Evolutionary conservation across 2,113 vertebrate species (phyloP).

Genomic region (Cygnus buccinator): DNA sequence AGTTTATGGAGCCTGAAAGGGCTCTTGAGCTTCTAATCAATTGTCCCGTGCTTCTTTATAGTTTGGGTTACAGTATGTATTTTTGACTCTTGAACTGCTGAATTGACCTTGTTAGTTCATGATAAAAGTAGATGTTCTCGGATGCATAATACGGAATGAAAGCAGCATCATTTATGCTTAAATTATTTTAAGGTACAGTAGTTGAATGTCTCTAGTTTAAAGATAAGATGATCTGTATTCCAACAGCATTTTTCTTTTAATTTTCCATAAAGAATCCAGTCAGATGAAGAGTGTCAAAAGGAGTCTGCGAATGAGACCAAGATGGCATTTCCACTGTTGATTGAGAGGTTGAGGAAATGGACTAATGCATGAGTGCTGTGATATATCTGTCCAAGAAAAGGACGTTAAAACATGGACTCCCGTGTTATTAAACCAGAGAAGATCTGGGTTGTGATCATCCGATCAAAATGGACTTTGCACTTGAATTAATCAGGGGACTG

Average conservation of each 20-base stretch:
- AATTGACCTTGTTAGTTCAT: background rate
- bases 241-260: constrained; percentile 89
- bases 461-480: constrained; percentile 71
- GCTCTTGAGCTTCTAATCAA: background rate
- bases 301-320: constrained; percentile 89
- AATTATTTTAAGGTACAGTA: constrained; percentile 59
- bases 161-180: constrained; percentile 16
- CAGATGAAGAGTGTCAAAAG: constrained; percentile 89
- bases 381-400: constrained; percentile 76
- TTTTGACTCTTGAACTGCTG: background rate
- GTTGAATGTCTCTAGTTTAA: constrained; percentile 72
- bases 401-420: constrained; percentile 77
- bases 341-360: constrained; percentile 79
- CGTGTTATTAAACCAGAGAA: constrained; percentile 76
- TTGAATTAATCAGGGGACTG: constrained; percentile 67
- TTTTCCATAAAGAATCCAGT: constrained; percentile 92
- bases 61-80: background rate
- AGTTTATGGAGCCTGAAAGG: background rate
- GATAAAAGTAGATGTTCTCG: background rate
- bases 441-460: constrained; percentile 73
- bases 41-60: background rate
- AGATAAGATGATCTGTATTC: constrained; percentile 83
- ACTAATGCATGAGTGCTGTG: constrained; percentile 79
- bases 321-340: constrained; percentile 85
- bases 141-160: background rate